Evolutionary conservation across 2,888 invertebrate species (phyloP).

Genomic region (Microplitis manilae): DNA sequence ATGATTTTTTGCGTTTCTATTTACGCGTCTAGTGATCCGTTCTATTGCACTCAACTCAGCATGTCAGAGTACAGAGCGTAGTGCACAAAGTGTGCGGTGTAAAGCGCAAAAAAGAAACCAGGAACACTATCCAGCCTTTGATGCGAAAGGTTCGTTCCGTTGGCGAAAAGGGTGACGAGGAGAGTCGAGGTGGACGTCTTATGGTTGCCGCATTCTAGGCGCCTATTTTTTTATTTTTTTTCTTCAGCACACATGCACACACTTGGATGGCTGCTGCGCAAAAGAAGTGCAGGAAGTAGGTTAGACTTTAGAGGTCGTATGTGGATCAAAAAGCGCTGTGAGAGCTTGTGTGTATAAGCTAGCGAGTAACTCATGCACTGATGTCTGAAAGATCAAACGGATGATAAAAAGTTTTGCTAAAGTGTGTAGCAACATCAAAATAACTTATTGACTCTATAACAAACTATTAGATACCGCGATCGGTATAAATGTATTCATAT

Average conservation of each 20-base stretch:
- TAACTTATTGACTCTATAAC: not conserved
- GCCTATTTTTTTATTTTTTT: not conserved
- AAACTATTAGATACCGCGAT: too few relatives aligned
- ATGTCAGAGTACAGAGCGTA: not conserved
- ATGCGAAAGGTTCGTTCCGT: not conserved
- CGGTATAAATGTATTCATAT: too few relatives aligned
- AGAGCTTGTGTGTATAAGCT: not conserved
- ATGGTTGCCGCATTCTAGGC: slow-evolving; percentile 1
- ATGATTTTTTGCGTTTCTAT: too few relatives aligned
- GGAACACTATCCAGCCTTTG: slow-evolving; percentile 10
- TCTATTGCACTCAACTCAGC: not conserved
- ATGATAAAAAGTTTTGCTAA: not conserved
- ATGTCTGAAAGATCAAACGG: not conserved
- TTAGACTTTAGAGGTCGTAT: slow-evolving; percentile 1
- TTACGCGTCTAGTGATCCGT: not conserved
- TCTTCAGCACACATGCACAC: not conserved
- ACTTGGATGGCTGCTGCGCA: not conserved
- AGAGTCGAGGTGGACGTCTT: slow-evolving; percentile 18
- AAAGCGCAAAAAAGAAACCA: not conserved
- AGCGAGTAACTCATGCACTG: not conserved
- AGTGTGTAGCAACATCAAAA: not conserved
- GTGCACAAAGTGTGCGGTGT: not conserved
- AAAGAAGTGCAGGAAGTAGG: slow-evolving; percentile 7
- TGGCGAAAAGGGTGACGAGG: not conserved
- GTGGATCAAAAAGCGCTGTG: not conserved